Evolutionary conservation across 1,140 invertebrate genomes (phyloP).

Genomic region (Sycophaga agraensis): DNA sequence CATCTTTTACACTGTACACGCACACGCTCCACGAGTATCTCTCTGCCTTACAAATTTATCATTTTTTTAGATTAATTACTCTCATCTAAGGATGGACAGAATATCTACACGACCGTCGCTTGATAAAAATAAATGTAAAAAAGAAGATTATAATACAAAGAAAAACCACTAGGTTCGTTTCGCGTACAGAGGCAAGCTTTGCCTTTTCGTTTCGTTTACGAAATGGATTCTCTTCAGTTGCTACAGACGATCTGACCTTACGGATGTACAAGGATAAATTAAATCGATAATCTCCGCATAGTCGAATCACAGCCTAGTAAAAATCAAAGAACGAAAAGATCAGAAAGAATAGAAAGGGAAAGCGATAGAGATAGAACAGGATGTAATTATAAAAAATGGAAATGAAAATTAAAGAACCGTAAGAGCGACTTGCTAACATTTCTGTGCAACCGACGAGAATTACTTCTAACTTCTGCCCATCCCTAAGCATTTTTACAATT

Average conservation of each 20-base stretch:
- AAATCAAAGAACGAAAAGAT: constrained; percentile 25
- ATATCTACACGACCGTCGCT: constrained; percentile 24
- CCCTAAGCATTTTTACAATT: constrained; percentile 31
- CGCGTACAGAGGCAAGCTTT: neutral
- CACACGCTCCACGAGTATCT: constrained; percentile 49
- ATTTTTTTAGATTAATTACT: constrained; percentile 34
- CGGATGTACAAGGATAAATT: constrained; percentile 16
- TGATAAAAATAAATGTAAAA: constrained; percentile 24
- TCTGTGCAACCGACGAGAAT: constrained; percentile 22
- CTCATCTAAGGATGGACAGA: constrained; percentile 42
- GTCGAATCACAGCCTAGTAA: constrained; percentile 40
- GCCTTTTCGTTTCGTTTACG: neutral
- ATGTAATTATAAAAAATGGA: constrained; percentile 10
- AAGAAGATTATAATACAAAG: constrained; percentile 23
- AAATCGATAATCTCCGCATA: constrained; percentile 32
- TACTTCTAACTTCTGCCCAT: constrained; percentile 40
- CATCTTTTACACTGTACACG: constrained; percentile 59
- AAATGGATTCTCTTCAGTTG: constrained; percentile 10
- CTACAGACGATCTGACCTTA: constrained; percentile 20
- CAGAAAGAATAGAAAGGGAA: constrained; percentile 3
- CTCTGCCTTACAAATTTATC: constrained; percentile 43
- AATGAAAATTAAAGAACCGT: neutral
- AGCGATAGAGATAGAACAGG: too few relatives aligned
- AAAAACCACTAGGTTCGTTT: constrained; percentile 19
- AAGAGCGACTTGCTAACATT: constrained; percentile 14